Evolutionary conservation across 2,888 invertebrate species (phyloP).

Genomic region (Drosophila limbata): DNA sequence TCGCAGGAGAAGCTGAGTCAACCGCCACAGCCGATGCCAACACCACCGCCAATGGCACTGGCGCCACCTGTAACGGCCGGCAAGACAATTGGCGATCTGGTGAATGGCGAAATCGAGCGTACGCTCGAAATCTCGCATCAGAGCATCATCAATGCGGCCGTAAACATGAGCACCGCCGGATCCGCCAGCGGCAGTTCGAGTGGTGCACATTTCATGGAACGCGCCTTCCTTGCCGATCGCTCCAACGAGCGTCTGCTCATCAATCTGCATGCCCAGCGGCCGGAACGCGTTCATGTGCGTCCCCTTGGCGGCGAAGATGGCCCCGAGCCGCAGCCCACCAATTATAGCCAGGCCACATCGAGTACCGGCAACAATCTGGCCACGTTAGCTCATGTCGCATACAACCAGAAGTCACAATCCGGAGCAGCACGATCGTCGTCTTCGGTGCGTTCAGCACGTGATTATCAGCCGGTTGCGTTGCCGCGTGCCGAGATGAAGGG

Average conservation of each 20-base stretch:
- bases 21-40: slow-evolving; percentile 82
- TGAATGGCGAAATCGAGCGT: slow-evolving; percentile 94
- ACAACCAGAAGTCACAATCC: slow-evolving; percentile 81
- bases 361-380: slow-evolving; percentile 84
- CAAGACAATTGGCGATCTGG: slow-evolving; percentile 94
- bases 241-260: slow-evolving; percentile 86
- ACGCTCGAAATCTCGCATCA: slow-evolving; percentile 95
- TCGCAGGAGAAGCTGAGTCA: slow-evolving; percentile 93
- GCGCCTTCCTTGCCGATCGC: slow-evolving; percentile 65
- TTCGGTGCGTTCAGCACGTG: slow-evolving; percentile 59
- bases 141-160: slow-evolving; percentile 94
- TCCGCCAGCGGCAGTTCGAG: slow-evolving; percentile 13
- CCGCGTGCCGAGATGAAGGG: slow-evolving; percentile 91
- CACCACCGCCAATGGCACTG: slow-evolving; percentile 50
- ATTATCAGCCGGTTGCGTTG: slow-evolving; percentile 85
- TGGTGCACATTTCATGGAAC: slow-evolving; percentile 68
- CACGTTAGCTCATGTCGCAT: slow-evolving; percentile 84
- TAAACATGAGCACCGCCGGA: slow-evolving; percentile 92
- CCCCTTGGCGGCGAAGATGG: slow-evolving; percentile 83
- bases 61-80: slow-evolving; percentile 79
- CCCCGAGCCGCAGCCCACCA: slow-evolving; percentile 61
- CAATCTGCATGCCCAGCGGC: slow-evolving; percentile 87
- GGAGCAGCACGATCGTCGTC: slow-evolving; percentile 12
- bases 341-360: slow-evolving; percentile 84
- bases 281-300: slow-evolving; percentile 87